Conservation (phyloP, 2,797 vertebrate genomes). For the Protonibea diacanthus region DNA sequence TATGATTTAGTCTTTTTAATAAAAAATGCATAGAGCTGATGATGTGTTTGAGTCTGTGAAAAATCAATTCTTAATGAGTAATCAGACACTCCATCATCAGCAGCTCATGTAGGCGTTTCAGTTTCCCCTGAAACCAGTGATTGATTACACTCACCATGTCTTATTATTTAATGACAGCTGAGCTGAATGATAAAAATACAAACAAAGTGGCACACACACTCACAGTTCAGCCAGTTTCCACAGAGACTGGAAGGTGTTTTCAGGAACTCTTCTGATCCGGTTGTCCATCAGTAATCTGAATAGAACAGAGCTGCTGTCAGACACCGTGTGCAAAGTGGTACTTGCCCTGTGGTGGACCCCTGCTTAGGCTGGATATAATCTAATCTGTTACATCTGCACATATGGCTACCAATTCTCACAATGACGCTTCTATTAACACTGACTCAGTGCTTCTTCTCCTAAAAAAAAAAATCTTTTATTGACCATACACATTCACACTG, state of each 20-base stretch:
- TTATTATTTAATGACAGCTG: not conserved
- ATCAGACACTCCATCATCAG: not conserved
- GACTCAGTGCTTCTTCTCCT: not conserved
- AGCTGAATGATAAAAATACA: not conserved
- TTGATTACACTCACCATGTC: not conserved
- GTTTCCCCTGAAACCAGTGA: not conserved
- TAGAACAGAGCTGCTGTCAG: slow-evolving; percentile 38
- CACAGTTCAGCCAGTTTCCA: slow-evolving; percentile 85
- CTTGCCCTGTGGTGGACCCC: not conserved
- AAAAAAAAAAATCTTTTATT: too few species aligned
- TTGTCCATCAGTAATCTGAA: slow-evolving; percentile 87
- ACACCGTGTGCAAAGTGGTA: not conserved
- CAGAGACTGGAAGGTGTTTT: slow-evolving; percentile 88
- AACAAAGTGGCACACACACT: slow-evolving; percentile 56
- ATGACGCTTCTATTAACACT: not conserved
- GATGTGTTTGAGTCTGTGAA: not conserved
- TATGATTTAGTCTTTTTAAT: not conserved
- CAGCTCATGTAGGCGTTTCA: not conserved
- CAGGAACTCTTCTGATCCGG: slow-evolving; percentile 84
- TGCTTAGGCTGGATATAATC: not conserved
- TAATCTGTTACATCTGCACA: not conserved
- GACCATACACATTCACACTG: not conserved
- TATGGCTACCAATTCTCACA: not conserved
- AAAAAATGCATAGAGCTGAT: not conserved
- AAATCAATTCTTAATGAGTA: not conserved